These are phyloP conservation scores for Molossus alvarezi DNA, from an alignment of 2,797 vertebrate genomes.

Conservation along the genomic window DNA sequence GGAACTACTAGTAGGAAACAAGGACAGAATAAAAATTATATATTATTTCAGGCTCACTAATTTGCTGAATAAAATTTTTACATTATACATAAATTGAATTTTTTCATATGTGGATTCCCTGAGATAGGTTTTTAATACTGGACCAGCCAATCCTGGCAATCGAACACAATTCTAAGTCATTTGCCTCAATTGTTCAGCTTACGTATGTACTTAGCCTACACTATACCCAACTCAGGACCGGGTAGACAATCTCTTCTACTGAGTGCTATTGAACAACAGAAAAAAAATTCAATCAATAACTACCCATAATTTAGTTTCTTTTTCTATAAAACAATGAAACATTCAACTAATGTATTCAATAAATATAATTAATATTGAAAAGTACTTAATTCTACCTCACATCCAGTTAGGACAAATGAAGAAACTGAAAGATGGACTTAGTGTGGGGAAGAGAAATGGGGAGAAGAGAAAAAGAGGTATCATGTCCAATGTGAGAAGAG, in stretches of 20 bases:
- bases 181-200: background rate
- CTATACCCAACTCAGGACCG: background rate
- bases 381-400: background rate
- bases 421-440: background rate
- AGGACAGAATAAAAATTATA: slow-evolving; percentile 34
- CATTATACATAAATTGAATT: background rate
- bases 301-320: background rate
- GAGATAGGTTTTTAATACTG: background rate
- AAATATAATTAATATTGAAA: slow-evolving; percentile 16
- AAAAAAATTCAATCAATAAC: background rate
- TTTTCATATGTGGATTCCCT: background rate
- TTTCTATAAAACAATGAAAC: background rate
- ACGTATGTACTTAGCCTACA: background rate
- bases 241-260: background rate
- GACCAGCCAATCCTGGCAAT: background rate
- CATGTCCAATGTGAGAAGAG: background rate
- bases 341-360: background rate
- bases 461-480: background rate
- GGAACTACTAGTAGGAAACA: background rate
- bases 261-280: background rate
- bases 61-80: slow-evolving; percentile 2
- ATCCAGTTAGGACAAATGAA: background rate
- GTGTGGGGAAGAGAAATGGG: background rate
- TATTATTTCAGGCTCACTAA: background rate
- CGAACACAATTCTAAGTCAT: background rate